Conservation (phyloP, 2,113 vertebrate genomes). For the Amazona guildingii region DNA sequence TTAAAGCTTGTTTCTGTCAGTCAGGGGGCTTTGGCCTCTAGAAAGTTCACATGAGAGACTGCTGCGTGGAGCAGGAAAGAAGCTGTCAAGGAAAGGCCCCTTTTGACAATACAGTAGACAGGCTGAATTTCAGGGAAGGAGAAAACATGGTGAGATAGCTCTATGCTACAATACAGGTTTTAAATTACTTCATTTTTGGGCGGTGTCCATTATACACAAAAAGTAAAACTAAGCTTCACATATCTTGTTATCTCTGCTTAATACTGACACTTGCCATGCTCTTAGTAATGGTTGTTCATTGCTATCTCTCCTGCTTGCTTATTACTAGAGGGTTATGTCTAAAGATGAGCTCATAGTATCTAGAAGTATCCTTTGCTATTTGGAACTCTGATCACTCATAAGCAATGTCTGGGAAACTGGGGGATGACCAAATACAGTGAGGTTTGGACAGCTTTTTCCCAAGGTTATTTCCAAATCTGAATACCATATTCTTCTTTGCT, state of each 20-base stretch:
- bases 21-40: neutral
- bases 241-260: neutral
- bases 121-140: neutral
- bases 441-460: neutral
- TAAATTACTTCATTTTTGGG: neutral
- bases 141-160: neutral
- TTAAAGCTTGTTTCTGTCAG: constrained; percentile 19
- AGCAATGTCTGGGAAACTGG: neutral
- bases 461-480: neutral
- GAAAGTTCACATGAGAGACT: neutral
- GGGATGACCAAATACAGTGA: neutral
- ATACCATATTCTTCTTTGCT: neutral
- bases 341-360: neutral
- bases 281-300: neutral
- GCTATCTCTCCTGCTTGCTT: neutral
- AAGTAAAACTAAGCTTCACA: neutral
- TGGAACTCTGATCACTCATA: neutral
- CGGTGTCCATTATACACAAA: neutral
- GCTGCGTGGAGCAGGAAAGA: neutral
- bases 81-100: neutral
- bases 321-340: neutral
- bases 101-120: neutral
- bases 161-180: neutral
- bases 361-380: neutral
- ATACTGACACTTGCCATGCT: neutral